Evolutionary conservation across 2,113 vertebrate genomes (phyloP).

Genomic region (Dasyprocta punctata): DNA sequence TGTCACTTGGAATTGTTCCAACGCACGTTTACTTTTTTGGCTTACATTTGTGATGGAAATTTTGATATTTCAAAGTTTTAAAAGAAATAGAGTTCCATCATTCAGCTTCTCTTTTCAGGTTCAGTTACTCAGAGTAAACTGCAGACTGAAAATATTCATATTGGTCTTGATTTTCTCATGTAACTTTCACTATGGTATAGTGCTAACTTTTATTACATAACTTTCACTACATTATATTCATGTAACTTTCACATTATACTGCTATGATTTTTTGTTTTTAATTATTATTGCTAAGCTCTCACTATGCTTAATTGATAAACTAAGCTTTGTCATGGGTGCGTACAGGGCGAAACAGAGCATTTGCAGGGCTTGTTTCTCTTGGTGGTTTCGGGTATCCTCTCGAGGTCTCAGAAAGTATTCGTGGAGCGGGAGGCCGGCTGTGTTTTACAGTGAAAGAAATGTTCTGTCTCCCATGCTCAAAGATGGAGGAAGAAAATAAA

Average conservation of each 20-base stretch:
- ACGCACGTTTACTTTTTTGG: background rate
- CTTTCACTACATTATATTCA: no score
- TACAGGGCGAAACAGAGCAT: background rate
- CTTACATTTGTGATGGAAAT: background rate
- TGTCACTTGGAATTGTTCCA: background rate
- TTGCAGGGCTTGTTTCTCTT: rapidly evolving
- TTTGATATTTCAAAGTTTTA: background rate
- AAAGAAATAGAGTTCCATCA: background rate
- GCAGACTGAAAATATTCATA: background rate
- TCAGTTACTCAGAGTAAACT: background rate
- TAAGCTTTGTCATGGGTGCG: background rate
- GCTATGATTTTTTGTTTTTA: background rate
- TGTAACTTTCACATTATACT: background rate
- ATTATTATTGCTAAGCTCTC: background rate
- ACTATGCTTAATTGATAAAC: background rate
- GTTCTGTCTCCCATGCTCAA: background rate
- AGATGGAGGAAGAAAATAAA: background rate
- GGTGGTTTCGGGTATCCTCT: background rate
- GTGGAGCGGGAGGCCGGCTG: background rate
- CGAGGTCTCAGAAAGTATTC: background rate
- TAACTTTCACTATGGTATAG: background rate
- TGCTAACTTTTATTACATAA: no score
- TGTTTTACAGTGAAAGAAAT: background rate
- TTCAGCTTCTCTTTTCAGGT: no score
- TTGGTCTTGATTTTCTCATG: background rate